Evolutionary conservation across 2,113 vertebrate species (phyloP).

Genomic region (Halichoerus grypus): DNA sequence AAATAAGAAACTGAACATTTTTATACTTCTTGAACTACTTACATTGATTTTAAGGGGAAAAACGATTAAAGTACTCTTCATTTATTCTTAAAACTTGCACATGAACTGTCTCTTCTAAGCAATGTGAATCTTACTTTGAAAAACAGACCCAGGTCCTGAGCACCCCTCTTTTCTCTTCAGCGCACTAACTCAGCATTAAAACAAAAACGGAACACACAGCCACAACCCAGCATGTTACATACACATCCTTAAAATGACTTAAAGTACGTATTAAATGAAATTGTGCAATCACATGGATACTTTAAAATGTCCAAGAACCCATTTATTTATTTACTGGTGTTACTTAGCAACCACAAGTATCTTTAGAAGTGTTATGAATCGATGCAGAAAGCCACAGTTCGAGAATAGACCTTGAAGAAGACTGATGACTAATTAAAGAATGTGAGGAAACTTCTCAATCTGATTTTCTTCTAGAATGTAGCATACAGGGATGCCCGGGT

Average conservation of each 20-base stretch:
- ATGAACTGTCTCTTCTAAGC: not conserved
- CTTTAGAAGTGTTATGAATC: slow-evolving; percentile 90
- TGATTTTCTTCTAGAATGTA: slow-evolving; percentile 36
- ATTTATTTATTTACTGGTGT: not conserved
- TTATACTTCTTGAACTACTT: not conserved
- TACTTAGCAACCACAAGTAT: slow-evolving; percentile 80
- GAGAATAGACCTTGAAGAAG: slow-evolving; percentile 86
- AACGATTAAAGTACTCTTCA: not conserved
- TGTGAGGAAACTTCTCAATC: slow-evolving; percentile 70
- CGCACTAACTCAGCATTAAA: not conserved
- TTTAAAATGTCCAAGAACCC: not conserved
- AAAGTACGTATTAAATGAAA: not conserved
- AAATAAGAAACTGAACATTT: not conserved
- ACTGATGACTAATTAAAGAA: slow-evolving; percentile 88
- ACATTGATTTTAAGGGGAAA: not conserved
- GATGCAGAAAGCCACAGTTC: slow-evolving; percentile 91
- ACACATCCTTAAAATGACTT: not conserved
- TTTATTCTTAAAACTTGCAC: not conserved
- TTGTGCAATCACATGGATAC: not conserved
- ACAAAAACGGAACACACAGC: not conserved
- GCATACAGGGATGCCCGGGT: not conserved
- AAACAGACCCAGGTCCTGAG: too few species aligned
- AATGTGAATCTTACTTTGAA: not conserved
- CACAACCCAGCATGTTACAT: not conserved
- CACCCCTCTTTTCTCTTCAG: not conserved